A percentile compares a stretch with the other conserved stretches of the same genome.
Evolutionary conservation across 2,888 invertebrate genomes (phyloP).

Genomic region (Zhengitettix transpicula): DNA sequence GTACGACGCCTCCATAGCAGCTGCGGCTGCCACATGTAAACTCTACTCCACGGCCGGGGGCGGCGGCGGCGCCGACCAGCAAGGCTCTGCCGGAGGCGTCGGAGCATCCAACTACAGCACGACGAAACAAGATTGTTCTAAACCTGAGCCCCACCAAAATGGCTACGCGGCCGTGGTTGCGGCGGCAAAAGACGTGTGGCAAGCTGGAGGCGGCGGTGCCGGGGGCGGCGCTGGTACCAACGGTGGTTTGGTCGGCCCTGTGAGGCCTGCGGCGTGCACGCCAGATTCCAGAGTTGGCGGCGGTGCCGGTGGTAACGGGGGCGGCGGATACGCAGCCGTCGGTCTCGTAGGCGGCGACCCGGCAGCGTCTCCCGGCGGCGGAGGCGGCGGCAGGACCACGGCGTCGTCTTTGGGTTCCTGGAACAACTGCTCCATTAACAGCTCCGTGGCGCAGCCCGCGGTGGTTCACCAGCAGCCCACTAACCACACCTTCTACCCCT

Average conservation of each 20-base stretch:
- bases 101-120: background rate
- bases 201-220: conserved; percentile 42
- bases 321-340: conserved; percentile 40
- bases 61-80: background rate
- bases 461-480: conserved; percentile 68
- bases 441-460: conserved; percentile 53
- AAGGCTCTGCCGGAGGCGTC: background rate
- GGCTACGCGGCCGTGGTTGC: conserved; percentile 52
- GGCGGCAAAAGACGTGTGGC: conserved; percentile 44
- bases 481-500: conserved; percentile 89
- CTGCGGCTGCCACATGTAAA: conserved; percentile 45
- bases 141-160: conserved; percentile 27
- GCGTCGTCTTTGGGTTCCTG: conserved; percentile 46
- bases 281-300: conserved; percentile 69
- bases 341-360: conserved; percentile 59
- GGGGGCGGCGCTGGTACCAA: conserved; percentile 30
- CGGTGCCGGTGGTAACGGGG: conserved; percentile 51
- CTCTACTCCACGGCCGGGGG: conserved; percentile 45
- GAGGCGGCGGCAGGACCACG: conserved; percentile 30
- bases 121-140: conserved; percentile 19
- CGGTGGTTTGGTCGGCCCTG: conserved; percentile 42
- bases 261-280: conserved; percentile 76
- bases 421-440: conserved; percentile 77
- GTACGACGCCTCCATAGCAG: conserved; percentile 77
- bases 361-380: conserved; percentile 32